These are phyloP conservation scores for Celastrina argiolus DNA, from an alignment of 2,888 invertebrate species.

Conservation along the genomic window DNA sequence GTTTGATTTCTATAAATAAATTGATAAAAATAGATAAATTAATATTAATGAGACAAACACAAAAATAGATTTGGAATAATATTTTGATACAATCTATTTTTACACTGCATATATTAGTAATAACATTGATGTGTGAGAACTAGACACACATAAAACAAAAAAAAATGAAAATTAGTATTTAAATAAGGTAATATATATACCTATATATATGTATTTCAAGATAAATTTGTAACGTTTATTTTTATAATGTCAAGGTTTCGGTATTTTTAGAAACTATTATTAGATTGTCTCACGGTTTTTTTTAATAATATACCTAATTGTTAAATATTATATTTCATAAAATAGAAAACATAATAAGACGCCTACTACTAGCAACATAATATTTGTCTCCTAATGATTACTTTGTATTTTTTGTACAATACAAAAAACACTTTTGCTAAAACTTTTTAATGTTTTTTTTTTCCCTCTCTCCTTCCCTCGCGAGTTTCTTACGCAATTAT, in stretches of 20 bases:
- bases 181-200: background rate
- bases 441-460: no score
- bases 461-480: no score
- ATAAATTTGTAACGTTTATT: background rate
- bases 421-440: no score
- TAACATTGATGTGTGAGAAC: background rate
- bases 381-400: no score
- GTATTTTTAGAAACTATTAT: background rate
- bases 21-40: background rate
- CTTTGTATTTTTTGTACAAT: no score
- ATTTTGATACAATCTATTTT: background rate
- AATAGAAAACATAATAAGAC: no score
- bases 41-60: background rate
- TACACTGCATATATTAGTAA: background rate
- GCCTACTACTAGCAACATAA: no score
- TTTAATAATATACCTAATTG: no score
- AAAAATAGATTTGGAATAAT: background rate
- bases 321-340: no score
- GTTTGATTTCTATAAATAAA: conserved; percentile 4
- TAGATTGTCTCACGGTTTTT: no score
- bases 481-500: no score
- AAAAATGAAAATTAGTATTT: background rate
- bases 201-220: background rate
- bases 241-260: background rate
- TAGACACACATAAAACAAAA: background rate